Conservation (phyloP, 2,113 vertebrate genomes). For the Datnioides undecimradiatus region DNA sequence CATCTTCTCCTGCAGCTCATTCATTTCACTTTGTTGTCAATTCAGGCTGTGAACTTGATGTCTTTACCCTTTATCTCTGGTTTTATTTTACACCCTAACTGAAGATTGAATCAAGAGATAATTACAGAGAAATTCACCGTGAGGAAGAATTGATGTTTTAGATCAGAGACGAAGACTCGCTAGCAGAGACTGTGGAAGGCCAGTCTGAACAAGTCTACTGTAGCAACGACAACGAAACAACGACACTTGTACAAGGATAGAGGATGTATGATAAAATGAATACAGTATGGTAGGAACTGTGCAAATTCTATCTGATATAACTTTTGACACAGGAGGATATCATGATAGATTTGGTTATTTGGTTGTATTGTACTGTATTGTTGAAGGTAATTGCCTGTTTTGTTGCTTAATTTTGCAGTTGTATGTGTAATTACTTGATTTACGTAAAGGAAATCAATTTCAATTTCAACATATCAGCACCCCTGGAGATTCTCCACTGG, state of each 20-base stretch:
- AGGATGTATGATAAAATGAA: background rate
- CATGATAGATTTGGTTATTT: background rate
- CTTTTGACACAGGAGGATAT: background rate
- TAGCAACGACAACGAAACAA: no score
- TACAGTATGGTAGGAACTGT: background rate
- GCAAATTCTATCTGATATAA: background rate
- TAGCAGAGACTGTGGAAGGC: background rate
- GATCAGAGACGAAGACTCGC: background rate
- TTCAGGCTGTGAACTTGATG: constrained; percentile 54
- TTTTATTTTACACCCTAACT: constrained; percentile 40
- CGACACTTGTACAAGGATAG: no score
- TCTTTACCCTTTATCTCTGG: constrained; percentile 63
- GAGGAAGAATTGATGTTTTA: background rate
- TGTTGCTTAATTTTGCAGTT: background rate
- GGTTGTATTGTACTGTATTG: background rate
- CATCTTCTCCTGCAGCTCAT: constrained; percentile 47
- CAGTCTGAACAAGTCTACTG: background rate
- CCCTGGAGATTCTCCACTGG: background rate
- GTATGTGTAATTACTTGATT: background rate
- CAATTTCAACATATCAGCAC: background rate
- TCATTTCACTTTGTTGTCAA: constrained; percentile 71
- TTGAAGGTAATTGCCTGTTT: background rate
- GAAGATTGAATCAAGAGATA: constrained; percentile 38
- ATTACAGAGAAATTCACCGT: constrained; percentile 12
- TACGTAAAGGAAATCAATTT: background rate